phyloP scores from a whole-genome alignment of 2,113 vertebrate genomes.

The Chaenocephalus aceratus region DNA sequence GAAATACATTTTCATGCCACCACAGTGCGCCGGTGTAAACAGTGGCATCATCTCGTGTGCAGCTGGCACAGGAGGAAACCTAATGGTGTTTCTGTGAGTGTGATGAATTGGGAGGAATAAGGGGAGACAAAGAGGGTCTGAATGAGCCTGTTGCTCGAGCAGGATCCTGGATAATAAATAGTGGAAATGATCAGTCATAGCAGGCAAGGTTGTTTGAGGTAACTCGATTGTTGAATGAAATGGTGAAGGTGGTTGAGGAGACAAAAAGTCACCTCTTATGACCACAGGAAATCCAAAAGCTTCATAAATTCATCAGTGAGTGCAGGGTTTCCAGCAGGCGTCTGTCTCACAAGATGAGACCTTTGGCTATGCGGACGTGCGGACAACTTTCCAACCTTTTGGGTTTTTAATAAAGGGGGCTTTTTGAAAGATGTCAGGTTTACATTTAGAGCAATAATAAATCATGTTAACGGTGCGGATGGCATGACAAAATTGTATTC shows the following conservation, averaged over 20 bases:
- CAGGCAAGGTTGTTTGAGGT: slow-evolving; percentile 1
- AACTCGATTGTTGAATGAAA: slow-evolving; percentile 5
- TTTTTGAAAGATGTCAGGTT: not conserved
- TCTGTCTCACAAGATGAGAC: not conserved
- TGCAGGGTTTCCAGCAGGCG: not conserved
- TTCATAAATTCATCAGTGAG: not conserved
- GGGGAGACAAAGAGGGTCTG: slow-evolving; percentile 2
- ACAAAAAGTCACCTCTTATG: not conserved
- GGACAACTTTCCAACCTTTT: not conserved
- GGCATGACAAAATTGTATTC: too few relatives aligned
- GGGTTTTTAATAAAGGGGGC: not conserved
- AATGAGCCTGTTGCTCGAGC: slow-evolving; percentile 3
- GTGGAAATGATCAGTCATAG: slow-evolving; percentile 9
- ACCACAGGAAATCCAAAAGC: not conserved
- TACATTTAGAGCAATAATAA: not conserved
- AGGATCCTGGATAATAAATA: slow-evolving; percentile 42
- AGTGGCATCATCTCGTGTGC: slow-evolving; percentile 31
- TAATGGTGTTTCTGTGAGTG: slow-evolving; percentile 43
- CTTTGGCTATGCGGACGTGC: not conserved
- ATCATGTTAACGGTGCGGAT: not conserved
- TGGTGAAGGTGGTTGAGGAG: not conserved
- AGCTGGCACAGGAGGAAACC: slow-evolving; percentile 62
- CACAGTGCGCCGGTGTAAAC: slow-evolving; percentile 12
- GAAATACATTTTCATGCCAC: slow-evolving; percentile 63
- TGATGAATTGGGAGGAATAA: slow-evolving; percentile 32